Evolutionary conservation across 2,888 invertebrate genomes (phyloP).

Genomic region (Terebella lapidaria): DNA sequence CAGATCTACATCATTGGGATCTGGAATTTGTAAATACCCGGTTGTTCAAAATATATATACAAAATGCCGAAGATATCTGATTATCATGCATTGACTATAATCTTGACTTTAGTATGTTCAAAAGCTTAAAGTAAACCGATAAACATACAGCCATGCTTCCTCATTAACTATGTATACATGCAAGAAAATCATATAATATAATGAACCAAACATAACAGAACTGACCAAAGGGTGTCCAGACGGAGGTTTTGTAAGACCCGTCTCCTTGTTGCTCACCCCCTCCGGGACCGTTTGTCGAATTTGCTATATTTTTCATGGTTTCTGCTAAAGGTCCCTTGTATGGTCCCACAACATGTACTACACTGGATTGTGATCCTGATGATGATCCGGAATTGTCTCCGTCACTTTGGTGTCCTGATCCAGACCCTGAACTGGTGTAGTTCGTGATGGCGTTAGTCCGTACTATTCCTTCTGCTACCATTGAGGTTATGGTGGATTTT

Average conservation of each 20-base stretch:
- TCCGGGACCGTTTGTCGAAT: neutral
- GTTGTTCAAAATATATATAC: too few species aligned
- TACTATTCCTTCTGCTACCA: neutral
- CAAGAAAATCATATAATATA: neutral
- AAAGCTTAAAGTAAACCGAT: neutral
- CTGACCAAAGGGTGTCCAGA: conserved; percentile 24
- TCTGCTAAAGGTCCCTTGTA: conserved; percentile 1
- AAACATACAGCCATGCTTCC: neutral
- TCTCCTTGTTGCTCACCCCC: too few species aligned
- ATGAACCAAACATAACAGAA: conserved; percentile 1
- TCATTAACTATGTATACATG: neutral
- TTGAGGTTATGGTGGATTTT: too few species aligned
- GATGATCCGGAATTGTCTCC: conserved; percentile 17
- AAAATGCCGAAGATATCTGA: too few species aligned
- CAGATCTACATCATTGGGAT: too few species aligned
- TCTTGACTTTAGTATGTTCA: too few species aligned
- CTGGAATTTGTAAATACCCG: too few species aligned
- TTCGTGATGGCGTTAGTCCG: neutral
- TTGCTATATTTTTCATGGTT: neutral
- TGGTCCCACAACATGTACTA: conserved; percentile 13
- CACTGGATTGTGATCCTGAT: conserved; percentile 19
- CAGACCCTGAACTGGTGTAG: neutral
- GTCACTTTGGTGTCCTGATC: conserved; percentile 4
- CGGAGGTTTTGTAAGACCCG: conserved; percentile 6
- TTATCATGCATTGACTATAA: too few species aligned